Conservation (phyloP, 2,888 invertebrate genomes). For the Sinelater perroti region DNA sequence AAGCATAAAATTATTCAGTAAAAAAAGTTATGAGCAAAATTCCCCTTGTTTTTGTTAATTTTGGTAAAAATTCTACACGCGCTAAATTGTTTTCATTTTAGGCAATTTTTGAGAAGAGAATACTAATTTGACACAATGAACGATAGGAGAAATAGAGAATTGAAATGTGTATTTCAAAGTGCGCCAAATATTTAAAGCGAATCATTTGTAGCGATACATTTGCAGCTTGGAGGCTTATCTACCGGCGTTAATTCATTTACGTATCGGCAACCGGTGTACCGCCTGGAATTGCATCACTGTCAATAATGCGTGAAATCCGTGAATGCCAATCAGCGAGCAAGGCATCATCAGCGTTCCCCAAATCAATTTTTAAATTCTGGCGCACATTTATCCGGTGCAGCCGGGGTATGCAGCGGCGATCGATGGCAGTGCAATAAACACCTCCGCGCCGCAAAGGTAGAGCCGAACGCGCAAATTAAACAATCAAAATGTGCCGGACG, state of each 20-base stretch:
- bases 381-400: slow-evolving; percentile 5
- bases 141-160: too few species aligned
- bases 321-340: slow-evolving; percentile 6
- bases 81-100: too few species aligned
- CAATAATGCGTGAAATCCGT: slow-evolving; percentile 25
- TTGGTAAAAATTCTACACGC: too few species aligned
- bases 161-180: too few species aligned
- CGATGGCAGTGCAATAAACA: slow-evolving; percentile 9
- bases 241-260: slow-evolving; percentile 20
- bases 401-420: neutral
- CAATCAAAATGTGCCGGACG: slow-evolving; percentile 32
- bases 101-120: too few species aligned
- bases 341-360: slow-evolving; percentile 5
- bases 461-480: slow-evolving; percentile 24
- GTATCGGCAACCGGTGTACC: slow-evolving; percentile 12
- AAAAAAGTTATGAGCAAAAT: too few species aligned
- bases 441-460: neutral
- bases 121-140: too few species aligned
- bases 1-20: too few species aligned
- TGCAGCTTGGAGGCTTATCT: neutral
- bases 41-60: too few species aligned
- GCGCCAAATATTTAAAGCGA: neutral
- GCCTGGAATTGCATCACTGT: slow-evolving; percentile 19
- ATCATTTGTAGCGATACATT: neutral
- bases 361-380: slow-evolving; percentile 18